phyloP scores from a whole-genome alignment of 2,797 vertebrate species.

The Echeneis naucrates region DNA sequence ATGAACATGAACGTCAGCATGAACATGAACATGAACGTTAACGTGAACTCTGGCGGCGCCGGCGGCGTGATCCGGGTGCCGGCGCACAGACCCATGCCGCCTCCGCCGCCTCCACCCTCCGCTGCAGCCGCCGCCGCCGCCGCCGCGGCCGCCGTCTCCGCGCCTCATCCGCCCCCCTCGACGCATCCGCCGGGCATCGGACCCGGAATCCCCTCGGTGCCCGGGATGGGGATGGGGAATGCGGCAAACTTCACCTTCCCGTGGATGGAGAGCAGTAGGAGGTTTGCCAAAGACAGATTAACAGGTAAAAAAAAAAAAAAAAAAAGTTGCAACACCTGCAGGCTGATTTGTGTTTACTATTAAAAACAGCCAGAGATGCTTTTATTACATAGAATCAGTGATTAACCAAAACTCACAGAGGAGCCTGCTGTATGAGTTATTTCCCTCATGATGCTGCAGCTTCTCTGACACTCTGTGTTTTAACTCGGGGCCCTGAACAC shows the following conservation, averaged over 20 bases:
- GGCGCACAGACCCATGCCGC: conserved; percentile 93
- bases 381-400: no score
- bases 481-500: background rate
- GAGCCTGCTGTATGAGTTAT: background rate
- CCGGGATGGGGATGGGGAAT: conserved; percentile 84
- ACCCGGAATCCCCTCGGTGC: conserved; percentile 73
- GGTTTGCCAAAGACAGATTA: conserved; percentile 94
- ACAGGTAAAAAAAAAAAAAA: conserved; percentile 87
- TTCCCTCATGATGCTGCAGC: background rate
- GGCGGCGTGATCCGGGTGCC: conserved; percentile 93
- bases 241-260: conserved; percentile 91
- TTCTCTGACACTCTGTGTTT: background rate
- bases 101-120: conserved; percentile 86
- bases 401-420: background rate
- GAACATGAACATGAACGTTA: conserved; percentile 88
- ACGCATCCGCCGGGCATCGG: conserved; percentile 76
- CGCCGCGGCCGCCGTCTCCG: conserved; percentile 88
- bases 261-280: conserved; percentile 95
- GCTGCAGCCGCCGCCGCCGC: conserved; percentile 89
- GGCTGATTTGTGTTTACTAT: conserved; percentile 1
- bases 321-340: conserved; percentile 63
- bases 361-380: background rate
- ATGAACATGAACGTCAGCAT: conserved; percentile 92
- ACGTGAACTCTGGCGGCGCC: conserved; percentile 84
- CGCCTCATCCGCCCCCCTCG: conserved; percentile 83